Percentiles rank a stretch among this genome's conserved stretches.
phyloP scores from a whole-genome alignment of 2,888 invertebrate genomes.

The Melanostoma mellinum region DNA sequence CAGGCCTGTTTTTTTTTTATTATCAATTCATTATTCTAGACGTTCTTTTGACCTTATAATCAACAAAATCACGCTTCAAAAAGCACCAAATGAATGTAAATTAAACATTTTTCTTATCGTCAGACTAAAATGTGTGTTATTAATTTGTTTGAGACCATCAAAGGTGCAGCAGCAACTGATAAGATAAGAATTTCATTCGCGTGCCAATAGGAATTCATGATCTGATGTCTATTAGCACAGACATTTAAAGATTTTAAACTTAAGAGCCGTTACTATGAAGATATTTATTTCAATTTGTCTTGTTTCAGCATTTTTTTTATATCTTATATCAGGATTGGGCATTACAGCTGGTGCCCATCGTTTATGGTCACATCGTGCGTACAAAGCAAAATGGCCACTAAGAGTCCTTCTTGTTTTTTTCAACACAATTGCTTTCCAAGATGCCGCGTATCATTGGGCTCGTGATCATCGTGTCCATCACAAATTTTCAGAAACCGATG shows the following conservation, averaged over 20 bases:
- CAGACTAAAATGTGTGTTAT: slow-evolving; percentile 1
- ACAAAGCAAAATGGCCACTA: slow-evolving; percentile 96
- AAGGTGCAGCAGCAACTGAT: slow-evolving; percentile 23
- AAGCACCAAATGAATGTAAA: slow-evolving; percentile 6
- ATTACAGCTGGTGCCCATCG: slow-evolving; percentile 98
- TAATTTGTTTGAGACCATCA: slow-evolving; percentile 2
- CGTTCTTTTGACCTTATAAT: slow-evolving; percentile 1
- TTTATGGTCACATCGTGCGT: slow-evolving; percentile 97
- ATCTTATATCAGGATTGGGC: slow-evolving; percentile 91
- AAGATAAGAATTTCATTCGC: slow-evolving; percentile 37
- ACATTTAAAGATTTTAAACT: not conserved
- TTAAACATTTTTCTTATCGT: slow-evolving; percentile 26
- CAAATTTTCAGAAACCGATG: slow-evolving; percentile 96
- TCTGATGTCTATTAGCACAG: not conserved
- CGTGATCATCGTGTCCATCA: slow-evolving; percentile 94
- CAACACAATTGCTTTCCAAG: slow-evolving; percentile 96
- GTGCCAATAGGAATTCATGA: slow-evolving; percentile 29
- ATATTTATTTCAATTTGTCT: slow-evolving; percentile 46
- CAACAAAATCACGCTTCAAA: slow-evolving; percentile 12
- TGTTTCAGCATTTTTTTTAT: slow-evolving; percentile 87
- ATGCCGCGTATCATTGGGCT: slow-evolving; percentile 90
- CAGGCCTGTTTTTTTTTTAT: slow-evolving; percentile 18
- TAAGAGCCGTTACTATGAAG: not conserved
- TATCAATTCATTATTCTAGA: slow-evolving; percentile 2
- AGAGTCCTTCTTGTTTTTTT: slow-evolving; percentile 89